Evolutionary conservation across 2,888 invertebrate species (phyloP).

Genomic region (Eudasyphora cyanicolor): DNA sequence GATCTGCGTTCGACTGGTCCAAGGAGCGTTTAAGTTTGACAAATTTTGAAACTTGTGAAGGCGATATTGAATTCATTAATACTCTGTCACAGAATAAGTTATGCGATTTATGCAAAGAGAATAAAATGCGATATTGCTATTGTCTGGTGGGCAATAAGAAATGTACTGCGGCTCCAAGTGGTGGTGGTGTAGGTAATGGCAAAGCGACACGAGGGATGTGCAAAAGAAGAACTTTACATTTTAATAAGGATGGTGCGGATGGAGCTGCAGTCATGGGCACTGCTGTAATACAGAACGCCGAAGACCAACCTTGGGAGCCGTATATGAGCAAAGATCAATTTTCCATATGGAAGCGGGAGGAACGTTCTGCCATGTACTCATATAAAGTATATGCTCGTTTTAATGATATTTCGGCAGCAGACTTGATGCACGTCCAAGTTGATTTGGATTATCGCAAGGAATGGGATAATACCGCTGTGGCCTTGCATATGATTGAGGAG

Average conservation of each 20-base stretch:
- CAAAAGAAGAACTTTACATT: slow-evolving; percentile 53
- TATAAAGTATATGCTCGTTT: slow-evolving; percentile 94
- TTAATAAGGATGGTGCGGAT: slow-evolving; percentile 42
- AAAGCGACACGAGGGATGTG: slow-evolving; percentile 81
- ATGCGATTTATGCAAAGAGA: slow-evolving; percentile 72
- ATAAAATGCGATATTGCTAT: slow-evolving; percentile 75
- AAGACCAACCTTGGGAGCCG: slow-evolving; percentile 82
- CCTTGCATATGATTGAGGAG: slow-evolving; percentile 86
- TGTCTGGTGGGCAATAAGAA: slow-evolving; percentile 74
- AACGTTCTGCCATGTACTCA: slow-evolving; percentile 86
- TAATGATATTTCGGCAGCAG: slow-evolving; percentile 87
- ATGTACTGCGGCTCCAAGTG: slow-evolving; percentile 46
- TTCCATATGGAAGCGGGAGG: slow-evolving; percentile 89
- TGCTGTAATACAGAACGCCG: slow-evolving; percentile 69
- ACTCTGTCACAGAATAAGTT: slow-evolving; percentile 82
- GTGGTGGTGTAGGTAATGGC: no score
- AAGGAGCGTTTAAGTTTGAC: slow-evolving; percentile 82
- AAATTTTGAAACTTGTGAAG: slow-evolving; percentile 82
- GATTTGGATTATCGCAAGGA: slow-evolving; percentile 88
- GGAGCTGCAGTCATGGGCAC: slow-evolving; percentile 55
- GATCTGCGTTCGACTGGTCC: slow-evolving; percentile 84
- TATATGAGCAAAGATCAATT: slow-evolving; percentile 90
- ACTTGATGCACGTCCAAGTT: slow-evolving; percentile 91
- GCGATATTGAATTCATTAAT: slow-evolving; percentile 83
- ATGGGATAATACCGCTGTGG: slow-evolving; percentile 90